phyloP scores from a whole-genome alignment of 1,140 invertebrate species.

The Druon quercuslanigerum region DNA sequence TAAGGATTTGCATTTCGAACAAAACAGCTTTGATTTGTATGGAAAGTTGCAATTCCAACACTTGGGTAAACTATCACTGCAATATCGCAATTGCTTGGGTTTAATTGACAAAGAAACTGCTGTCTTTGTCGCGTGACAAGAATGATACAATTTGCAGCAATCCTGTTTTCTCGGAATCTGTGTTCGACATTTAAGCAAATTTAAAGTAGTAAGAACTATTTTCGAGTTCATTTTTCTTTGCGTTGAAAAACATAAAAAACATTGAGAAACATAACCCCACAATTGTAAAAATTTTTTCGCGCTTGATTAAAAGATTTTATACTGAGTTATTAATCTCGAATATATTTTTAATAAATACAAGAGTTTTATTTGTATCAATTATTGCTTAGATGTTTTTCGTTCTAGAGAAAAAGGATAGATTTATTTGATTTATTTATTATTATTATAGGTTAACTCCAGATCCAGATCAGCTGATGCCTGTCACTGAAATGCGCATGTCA shows the following conservation, averaged over 20 bases:
- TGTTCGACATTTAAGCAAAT: background rate
- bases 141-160: background rate
- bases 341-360: too few relatives aligned
- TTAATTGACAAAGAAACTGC: conserved; percentile 31
- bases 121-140: conserved; percentile 33
- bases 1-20: conserved; percentile 77
- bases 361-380: too few relatives aligned
- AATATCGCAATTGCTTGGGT: conserved; percentile 53
- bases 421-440: too few relatives aligned
- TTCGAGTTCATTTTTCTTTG: background rate
- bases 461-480: too few relatives aligned
- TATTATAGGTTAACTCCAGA: too few relatives aligned
- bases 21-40: conserved; percentile 76
- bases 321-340: too few relatives aligned
- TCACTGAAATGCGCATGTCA: background rate
- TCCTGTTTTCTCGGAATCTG: background rate
- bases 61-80: conserved; percentile 67
- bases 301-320: too few relatives aligned
- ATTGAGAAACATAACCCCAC: too few relatives aligned
- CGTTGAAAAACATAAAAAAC: too few relatives aligned
- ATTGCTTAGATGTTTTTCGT: too few relatives aligned
- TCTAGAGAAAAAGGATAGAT: too few relatives aligned
- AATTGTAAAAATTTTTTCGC: too few relatives aligned
- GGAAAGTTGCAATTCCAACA: conserved; percentile 80
- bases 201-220: background rate